Evolutionary conservation across 2,113 vertebrate genomes (phyloP), one percentile per base, ranked within the genome.

Genomic region (Coregonus clupeaformis): DNA sequence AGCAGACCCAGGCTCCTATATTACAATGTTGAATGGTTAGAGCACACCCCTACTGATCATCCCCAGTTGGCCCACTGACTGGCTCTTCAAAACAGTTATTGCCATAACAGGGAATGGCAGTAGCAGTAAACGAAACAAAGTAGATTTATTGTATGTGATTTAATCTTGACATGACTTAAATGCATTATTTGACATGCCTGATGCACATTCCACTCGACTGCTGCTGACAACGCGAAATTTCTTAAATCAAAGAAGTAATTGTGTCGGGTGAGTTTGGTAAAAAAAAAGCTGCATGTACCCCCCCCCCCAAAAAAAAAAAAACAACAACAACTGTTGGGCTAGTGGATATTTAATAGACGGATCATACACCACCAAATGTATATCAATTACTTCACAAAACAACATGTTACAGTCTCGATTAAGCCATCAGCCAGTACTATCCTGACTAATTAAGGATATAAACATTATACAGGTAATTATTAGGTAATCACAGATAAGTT

Each of bases 151-250:
- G 64, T 63, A 69, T 73, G 69, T 74, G 77, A 81, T 79, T 71
- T 77, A 79, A 84, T 79, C 77, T 69, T 77, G 77, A 71, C 78
- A 75, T 78, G 71, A 77, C 83, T 80, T 69, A 79, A 77, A 80
- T 77, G 69, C 70, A 76, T 79, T 84, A 59, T 73, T 72, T 75
- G 80, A 78, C 77, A 77, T 77, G 59, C 76, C 57, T 72, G 76
- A 72, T 78, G 77, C 69, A 47, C 78, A 78, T 78, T 66, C 59
- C 45, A 69, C 76, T 69, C 71, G 65, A 66, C 72, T 82, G 84
- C 82, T 87, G 86, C 82, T 87, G 86, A 82, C 68, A 27, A 67
- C 60, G 78, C 78, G 77, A 65, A 77, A 84, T 77, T 67, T 67
- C 62, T 63, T 52, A 70, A 27, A 72, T 42, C 3, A 4, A 52